Percentiles rank a stretch among this genome's conserved stretches.
These are phyloP conservation scores for Paralinhomoeus sp. DNA, from an alignment of 2,888 invertebrate genomes.

Conservation along the genomic window DNA sequence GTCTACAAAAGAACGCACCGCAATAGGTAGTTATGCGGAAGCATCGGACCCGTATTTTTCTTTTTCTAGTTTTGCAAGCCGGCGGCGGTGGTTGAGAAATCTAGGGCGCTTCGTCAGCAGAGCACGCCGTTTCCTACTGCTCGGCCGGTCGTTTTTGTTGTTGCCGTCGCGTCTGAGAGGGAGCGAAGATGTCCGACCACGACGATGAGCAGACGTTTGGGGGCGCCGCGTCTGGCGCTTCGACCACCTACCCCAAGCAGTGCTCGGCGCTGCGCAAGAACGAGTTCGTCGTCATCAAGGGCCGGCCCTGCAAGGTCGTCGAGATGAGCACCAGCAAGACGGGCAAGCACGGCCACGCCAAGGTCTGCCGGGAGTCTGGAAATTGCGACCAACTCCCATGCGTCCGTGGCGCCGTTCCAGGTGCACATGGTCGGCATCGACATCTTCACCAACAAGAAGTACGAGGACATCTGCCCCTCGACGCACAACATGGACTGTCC, in stretches of 20 bases:
- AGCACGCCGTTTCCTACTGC: no score
- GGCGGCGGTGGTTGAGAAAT: no score
- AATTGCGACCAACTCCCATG: no score
- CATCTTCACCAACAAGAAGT: slow-evolving; percentile 70
- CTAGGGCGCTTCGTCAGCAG: no score
- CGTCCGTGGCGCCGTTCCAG: no score
- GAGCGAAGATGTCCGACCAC: not conserved
- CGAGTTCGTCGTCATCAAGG: slow-evolving; percentile 89
- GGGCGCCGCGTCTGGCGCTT: slow-evolving; percentile 42
- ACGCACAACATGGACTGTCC: slow-evolving; percentile 99
- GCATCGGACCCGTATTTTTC: no score
- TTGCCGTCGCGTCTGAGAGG: no score
- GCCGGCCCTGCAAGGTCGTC: slow-evolving; percentile 94
- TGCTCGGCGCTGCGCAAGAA: slow-evolving; percentile 97
- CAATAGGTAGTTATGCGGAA: no score
- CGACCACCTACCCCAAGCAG: slow-evolving; percentile 87
- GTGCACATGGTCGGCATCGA: slow-evolving; percentile 84
- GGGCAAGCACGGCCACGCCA: slow-evolving; percentile 98
- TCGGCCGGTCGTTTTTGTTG: no score
- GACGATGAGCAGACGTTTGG: slow-evolving; percentile 14
- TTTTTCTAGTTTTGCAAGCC: no score
- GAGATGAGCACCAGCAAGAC: slow-evolving; percentile 99
- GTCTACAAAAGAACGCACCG: no score
- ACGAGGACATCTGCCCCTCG: slow-evolving; percentile 98
- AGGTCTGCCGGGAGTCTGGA: no score